Conservation (phyloP, 2,797 vertebrate species). For the Silurus aristotelis region DNA sequence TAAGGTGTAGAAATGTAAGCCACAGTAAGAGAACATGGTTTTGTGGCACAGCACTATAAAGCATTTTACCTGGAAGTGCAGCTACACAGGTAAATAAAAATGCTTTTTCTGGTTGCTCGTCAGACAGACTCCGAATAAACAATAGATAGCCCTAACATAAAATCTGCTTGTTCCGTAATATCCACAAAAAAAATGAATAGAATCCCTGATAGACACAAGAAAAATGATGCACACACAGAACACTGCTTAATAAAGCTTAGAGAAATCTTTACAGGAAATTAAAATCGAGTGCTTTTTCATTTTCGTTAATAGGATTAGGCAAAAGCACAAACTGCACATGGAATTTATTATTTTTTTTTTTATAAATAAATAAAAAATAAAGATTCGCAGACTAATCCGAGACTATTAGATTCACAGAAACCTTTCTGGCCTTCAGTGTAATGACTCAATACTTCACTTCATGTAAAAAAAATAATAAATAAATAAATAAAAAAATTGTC, state of each 20-base stretch:
- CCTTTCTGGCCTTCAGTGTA: neutral
- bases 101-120: neutral
- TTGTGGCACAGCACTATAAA: neutral
- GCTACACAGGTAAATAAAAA: neutral
- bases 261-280: conserved; percentile 16
- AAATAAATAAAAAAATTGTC: no score
- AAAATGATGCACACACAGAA: neutral
- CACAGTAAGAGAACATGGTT: neutral
- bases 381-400: conserved; percentile 2
- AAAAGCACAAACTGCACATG: neutral
- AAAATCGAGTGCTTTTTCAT: neutral
- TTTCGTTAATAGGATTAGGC: neutral
- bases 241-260: neutral
- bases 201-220: no score
- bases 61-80: neutral
- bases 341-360: no score
- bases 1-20: neutral
- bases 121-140: neutral
- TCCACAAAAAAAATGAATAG: neutral
- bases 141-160: neutral
- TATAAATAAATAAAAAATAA: neutral
- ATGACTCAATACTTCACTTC: neutral
- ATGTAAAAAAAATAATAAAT: no score
- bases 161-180: neutral
- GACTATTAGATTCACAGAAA: neutral